These are phyloP conservation scores for Clostera curtula DNA, from an alignment of 2,888 invertebrate genomes.

Conservation along the genomic window DNA sequence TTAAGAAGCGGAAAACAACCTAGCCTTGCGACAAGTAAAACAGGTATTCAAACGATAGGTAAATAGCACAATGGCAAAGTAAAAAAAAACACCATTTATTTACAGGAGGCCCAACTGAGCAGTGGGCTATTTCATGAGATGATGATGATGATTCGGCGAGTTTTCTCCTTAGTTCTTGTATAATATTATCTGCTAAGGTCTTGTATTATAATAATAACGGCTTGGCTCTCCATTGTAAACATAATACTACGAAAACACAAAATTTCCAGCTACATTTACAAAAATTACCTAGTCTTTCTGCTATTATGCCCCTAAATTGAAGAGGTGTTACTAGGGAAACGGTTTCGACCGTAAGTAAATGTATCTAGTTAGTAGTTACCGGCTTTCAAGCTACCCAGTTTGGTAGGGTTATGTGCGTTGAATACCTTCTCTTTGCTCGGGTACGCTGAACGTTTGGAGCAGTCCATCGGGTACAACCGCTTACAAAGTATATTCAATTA, in stretches of 20 bases:
- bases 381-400: constrained; percentile 21
- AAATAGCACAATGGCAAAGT: no score
- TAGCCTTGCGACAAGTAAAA: no score
- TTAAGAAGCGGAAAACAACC: no score
- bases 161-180: no score
- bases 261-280: constrained; percentile 20
- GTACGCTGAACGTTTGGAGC: constrained; percentile 17
- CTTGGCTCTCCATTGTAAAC: constrained; percentile 9
- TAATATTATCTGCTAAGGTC: no score
- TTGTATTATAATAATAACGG: background rate
- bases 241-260: constrained; percentile 20
- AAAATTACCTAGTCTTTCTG: constrained; percentile 22
- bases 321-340: constrained; percentile 21
- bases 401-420: constrained; percentile 23
- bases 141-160: no score
- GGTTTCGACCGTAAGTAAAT: constrained; percentile 19
- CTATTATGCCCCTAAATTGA: constrained; percentile 22
- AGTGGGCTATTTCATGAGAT: no score
- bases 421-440: constrained; percentile 16
- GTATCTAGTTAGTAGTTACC: constrained; percentile 23
- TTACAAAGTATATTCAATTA: constrained; percentile 11
- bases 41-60: no score
- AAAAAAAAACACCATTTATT: no score
- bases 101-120: no score
- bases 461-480: constrained; percentile 16